Percentiles rank a stretch among this genome's conserved stretches.
Evolutionary conservation across 1,140 invertebrate genomes (phyloP).

Genomic region (Medauroidea extradentata): DNA sequence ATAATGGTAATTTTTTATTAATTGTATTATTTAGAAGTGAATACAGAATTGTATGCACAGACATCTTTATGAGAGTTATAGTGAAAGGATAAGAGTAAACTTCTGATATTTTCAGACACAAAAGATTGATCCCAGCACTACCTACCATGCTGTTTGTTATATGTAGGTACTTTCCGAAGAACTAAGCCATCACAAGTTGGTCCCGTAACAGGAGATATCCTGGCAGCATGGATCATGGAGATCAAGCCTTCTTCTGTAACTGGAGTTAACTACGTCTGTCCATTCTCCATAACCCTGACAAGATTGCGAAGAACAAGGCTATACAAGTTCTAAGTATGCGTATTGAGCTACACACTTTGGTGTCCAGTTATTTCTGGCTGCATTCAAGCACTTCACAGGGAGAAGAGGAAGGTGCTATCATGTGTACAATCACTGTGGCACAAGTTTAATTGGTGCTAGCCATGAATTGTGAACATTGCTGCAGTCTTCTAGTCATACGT

Average conservation of each 20-base stretch:
- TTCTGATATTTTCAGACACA: too few relatives aligned
- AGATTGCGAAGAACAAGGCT: slow-evolving; percentile 15
- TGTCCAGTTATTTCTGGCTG: slow-evolving; percentile 27
- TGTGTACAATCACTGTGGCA: background rate
- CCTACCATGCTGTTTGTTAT: too few relatives aligned
- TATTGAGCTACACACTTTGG: slow-evolving; percentile 37
- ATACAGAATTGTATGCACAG: too few relatives aligned
- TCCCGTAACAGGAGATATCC: slow-evolving; percentile 26
- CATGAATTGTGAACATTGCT: too few relatives aligned
- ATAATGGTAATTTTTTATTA: too few relatives aligned
- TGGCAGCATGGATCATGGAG: slow-evolving; percentile 16
- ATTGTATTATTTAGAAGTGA: too few relatives aligned
- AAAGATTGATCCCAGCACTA: too few relatives aligned
- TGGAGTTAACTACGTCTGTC: slow-evolving; percentile 34
- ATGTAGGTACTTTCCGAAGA: too few relatives aligned
- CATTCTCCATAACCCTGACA: slow-evolving; percentile 28
- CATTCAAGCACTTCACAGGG: slow-evolving; percentile 27
- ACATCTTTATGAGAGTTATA: too few relatives aligned
- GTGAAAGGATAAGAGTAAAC: too few relatives aligned
- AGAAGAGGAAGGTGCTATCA: slow-evolving; percentile 16
- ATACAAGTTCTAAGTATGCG: slow-evolving; percentile 30
- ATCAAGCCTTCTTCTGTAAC: slow-evolving; percentile 19
- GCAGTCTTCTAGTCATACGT: too few relatives aligned
- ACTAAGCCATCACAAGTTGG: slow-evolving; percentile 9
- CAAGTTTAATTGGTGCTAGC: background rate